A percentile compares a stretch with the other conserved stretches of the same genome.
Evolutionary conservation across 1,140 invertebrate genomes (phyloP).

Genomic region (Philaenus spumarius): DNA sequence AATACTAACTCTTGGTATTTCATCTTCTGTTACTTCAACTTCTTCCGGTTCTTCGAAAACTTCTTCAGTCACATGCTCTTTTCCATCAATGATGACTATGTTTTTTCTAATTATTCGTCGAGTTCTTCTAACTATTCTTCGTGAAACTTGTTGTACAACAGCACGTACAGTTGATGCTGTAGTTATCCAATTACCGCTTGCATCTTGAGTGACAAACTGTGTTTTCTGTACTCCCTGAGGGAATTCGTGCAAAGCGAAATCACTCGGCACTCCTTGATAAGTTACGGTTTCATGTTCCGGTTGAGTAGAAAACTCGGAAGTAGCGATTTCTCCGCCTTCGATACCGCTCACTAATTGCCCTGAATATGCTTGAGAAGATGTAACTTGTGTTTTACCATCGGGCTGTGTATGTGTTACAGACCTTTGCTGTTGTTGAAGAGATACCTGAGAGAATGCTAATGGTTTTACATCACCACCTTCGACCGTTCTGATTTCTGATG

Average conservation of each 20-base stretch:
- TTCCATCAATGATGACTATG: conserved; percentile 70
- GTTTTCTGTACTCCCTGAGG: background rate
- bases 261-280: conserved; percentile 37
- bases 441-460: conserved; percentile 56
- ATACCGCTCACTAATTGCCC: conserved; percentile 52
- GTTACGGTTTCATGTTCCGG: conserved; percentile 46
- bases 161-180: conserved; percentile 58
- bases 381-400: conserved; percentile 53
- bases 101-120: conserved; percentile 60
- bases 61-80: conserved; percentile 74
- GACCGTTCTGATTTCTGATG: background rate
- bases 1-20: conserved; percentile 61
- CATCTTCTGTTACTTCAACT: conserved; percentile 66
- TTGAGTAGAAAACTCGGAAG: conserved; percentile 55
- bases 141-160: conserved; percentile 70
- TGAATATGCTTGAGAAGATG: conserved; percentile 52
- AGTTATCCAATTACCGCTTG: conserved; percentile 35
- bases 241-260: background rate
- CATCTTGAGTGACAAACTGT: background rate
- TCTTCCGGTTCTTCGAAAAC: conserved; percentile 75
- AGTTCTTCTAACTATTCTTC: conserved; percentile 64
- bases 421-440: conserved; percentile 53
- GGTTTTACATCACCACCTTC: conserved; percentile 34
- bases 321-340: conserved; percentile 50
- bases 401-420: conserved; percentile 51